A percentile compares a stretch with the other conserved stretches of the same genome.
phyloP scores from a whole-genome alignment of 2,113 vertebrate genomes.

The Ctenodactylus gundi region DNA sequence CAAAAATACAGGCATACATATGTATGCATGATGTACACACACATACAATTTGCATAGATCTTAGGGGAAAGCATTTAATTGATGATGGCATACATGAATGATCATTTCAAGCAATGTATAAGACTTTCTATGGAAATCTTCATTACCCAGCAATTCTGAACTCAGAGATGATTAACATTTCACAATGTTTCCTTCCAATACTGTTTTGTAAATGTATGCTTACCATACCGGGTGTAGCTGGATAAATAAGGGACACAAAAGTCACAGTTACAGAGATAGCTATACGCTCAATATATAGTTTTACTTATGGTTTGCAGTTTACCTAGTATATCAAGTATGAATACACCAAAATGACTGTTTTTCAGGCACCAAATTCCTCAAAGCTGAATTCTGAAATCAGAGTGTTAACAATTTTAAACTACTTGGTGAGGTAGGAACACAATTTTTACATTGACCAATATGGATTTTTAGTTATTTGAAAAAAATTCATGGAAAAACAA shows the following conservation, averaged over 20 bases:
- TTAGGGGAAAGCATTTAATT: constrained; percentile 18
- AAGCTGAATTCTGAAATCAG: neutral
- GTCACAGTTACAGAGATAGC: neutral
- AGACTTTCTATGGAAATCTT: neutral
- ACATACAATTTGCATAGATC: neutral
- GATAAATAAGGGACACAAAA: neutral
- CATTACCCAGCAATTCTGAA: neutral
- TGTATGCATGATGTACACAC: neutral
- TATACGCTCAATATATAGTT: neutral
- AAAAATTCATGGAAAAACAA: neutral
- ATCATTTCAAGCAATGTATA: neutral
- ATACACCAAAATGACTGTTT: neutral
- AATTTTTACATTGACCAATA: neutral
- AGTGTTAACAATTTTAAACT: neutral
- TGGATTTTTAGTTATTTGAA: neutral
- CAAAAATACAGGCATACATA: neutral
- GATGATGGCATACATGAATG: neutral
- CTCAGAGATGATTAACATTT: neutral
- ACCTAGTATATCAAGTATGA: neutral
- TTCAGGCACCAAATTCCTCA: neutral
- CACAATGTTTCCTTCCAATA: neutral
- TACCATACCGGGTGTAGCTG: neutral
- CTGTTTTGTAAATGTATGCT: neutral
- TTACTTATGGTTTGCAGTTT: neutral
- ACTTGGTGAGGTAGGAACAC: neutral